Conservation (phyloP, 2,113 vertebrate genomes). For the Cyprinus carpio region DNA sequence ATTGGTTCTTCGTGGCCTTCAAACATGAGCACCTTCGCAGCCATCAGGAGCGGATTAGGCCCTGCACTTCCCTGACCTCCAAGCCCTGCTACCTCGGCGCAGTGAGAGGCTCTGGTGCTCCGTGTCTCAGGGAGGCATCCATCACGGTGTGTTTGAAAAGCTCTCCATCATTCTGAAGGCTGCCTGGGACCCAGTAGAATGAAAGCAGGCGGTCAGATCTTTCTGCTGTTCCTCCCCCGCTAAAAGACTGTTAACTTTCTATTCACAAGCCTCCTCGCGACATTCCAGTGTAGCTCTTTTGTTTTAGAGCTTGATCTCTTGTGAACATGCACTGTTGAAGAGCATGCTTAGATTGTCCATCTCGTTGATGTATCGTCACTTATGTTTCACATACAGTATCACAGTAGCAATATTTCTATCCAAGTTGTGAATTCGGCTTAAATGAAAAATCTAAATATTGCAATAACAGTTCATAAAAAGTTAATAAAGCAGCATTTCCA, state of each 20-base stretch:
- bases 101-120: constrained; percentile 33
- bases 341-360: not conserved
- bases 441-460: not conserved
- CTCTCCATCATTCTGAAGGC: constrained; percentile 51
- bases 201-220: constrained; percentile 44
- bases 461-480: not conserved
- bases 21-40: not conserved
- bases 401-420: not conserved
- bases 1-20: constrained; percentile 10
- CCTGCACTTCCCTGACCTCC: constrained; percentile 11
- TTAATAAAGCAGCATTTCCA: not conserved
- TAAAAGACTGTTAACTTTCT: constrained; percentile 40
- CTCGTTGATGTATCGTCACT: not conserved
- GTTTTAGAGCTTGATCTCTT: constrained; percentile 26
- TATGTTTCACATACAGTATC: not conserved
- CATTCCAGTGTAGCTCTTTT: constrained; percentile 5
- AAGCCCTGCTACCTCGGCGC: constrained; percentile 7
- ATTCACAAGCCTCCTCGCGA: constrained; percentile 5
- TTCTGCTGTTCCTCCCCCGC: constrained; percentile 17
- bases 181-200: constrained; percentile 28
- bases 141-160: constrained; percentile 58
- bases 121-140: constrained; percentile 46
- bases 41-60: constrained; percentile 29
- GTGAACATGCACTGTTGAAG: not conserved
- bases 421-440: not conserved